Percentiles rank a stretch among this genome's conserved stretches.
Evolutionary conservation across 1,140 invertebrate genomes (phyloP).

Genomic region (Drosophila miranda): DNA sequence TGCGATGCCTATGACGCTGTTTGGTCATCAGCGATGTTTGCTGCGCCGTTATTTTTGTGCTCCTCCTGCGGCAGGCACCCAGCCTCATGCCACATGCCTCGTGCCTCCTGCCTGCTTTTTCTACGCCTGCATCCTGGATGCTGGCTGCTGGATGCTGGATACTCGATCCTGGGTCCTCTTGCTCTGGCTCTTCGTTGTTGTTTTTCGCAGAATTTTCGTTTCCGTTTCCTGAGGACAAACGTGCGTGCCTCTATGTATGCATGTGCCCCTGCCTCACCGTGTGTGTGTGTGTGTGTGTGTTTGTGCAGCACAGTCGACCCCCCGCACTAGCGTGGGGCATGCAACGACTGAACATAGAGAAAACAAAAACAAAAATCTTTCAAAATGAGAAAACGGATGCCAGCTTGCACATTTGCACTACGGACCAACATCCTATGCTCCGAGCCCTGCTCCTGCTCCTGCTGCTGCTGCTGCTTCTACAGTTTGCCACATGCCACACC

Average conservation of each 20-base stretch:
- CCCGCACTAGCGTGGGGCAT: constrained; percentile 6
- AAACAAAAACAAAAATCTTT: constrained; percentile 76
- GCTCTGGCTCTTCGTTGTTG: constrained; percentile 57
- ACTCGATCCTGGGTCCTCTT: constrained; percentile 23
- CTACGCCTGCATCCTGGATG: background rate
- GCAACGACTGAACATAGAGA: constrained; percentile 60
- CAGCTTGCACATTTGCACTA: constrained; percentile 80
- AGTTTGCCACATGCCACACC: background rate
- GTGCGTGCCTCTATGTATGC: constrained; percentile 49
- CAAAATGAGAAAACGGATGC: constrained; percentile 77
- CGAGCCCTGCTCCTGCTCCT: background rate
- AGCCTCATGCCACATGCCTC: constrained; percentile 4
- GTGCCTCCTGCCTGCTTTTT: constrained; percentile 7
- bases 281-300: constrained; percentile 24
- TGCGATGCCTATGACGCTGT: constrained; percentile 56
- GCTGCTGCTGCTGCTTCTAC: too few relatives aligned
- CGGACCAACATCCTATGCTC: constrained; percentile 38
- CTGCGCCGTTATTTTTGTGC: constrained; percentile 75
- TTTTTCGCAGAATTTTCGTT: constrained; percentile 80
- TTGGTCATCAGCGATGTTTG: constrained; percentile 78
- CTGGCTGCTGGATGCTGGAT: constrained; percentile 7
- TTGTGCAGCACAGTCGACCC: constrained; percentile 20
- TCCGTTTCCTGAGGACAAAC: constrained; percentile 76
- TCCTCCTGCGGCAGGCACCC: constrained; percentile 45
- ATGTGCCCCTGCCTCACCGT: constrained; percentile 9